phyloP scores from a whole-genome alignment of 2,113 vertebrate species.

The Syngnathus typhle region DNA sequence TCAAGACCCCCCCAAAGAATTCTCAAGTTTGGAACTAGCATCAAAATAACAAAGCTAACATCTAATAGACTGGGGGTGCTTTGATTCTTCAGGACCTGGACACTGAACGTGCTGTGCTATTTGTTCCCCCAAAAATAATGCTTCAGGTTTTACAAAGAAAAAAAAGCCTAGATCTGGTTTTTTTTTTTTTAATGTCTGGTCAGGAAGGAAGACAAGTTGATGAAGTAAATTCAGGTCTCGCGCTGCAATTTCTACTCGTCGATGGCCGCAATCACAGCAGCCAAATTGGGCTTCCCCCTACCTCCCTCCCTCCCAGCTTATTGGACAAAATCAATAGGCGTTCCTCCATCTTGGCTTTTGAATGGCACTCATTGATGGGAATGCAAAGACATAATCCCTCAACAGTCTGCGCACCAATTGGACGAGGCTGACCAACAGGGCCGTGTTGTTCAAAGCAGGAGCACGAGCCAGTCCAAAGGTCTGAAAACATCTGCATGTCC shows the following conservation, averaged over 20 bases:
- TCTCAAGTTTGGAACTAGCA: too few species aligned
- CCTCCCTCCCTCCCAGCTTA: slow-evolving; percentile 31
- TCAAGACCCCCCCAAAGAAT: too few species aligned
- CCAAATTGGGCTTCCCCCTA: slow-evolving; percentile 25
- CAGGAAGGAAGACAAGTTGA: neutral
- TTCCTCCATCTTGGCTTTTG: slow-evolving; percentile 50
- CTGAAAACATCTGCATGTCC: slow-evolving; percentile 66
- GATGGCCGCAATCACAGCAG: slow-evolving; percentile 36
- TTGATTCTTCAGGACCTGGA: too few species aligned
- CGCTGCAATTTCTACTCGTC: slow-evolving; percentile 39
- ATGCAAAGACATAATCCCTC: slow-evolving; percentile 63
- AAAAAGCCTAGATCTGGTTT: neutral
- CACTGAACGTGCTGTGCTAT: too few species aligned
- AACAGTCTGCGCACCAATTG: slow-evolving; percentile 58
- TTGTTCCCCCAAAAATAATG: neutral
- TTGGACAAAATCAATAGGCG: slow-evolving; percentile 52
- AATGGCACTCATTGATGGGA: slow-evolving; percentile 60
- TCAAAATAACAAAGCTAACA: too few species aligned
- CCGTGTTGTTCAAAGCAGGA: too few species aligned
- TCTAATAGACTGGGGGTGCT: too few species aligned
- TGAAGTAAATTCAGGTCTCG: neutral
- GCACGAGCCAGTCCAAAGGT: too few species aligned
- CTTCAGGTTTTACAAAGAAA: neutral
- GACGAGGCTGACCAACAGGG: neutral
- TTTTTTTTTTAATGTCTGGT: neutral